phyloP scores from a whole-genome alignment of 2,797 vertebrate genomes.

The Mycteria americana region DNA sequence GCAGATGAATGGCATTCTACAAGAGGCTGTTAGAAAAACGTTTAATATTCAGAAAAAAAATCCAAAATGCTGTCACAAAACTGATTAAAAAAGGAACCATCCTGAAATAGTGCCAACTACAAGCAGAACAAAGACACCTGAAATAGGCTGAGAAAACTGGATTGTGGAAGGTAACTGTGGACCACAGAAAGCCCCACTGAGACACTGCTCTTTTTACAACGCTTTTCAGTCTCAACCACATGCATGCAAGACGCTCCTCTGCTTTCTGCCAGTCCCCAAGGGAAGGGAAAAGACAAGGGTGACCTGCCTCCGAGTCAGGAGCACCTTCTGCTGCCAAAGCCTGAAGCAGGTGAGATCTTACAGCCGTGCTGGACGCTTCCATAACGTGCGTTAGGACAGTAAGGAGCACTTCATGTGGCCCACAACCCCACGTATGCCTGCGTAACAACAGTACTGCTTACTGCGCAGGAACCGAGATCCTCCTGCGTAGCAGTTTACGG shows the following conservation, averaged over 20 bases:
- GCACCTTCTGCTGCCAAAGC: not conserved
- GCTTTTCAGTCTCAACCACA: not conserved
- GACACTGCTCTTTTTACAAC: accelerated
- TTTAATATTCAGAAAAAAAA: not conserved
- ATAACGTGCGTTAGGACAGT: not conserved
- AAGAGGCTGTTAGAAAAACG: not conserved
- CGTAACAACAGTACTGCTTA: not conserved
- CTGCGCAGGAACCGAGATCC: not conserved
- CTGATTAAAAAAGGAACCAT: not conserved
- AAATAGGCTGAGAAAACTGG: not conserved
- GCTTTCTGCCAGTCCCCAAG: not conserved
- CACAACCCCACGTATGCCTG: accelerated
- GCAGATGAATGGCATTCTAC: not conserved
- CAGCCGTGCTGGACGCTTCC: not conserved
- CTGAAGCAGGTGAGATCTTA: not conserved
- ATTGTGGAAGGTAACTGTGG: not conserved
- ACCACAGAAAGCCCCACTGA: not conserved
- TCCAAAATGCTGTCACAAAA: not conserved
- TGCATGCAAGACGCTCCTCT: not conserved
- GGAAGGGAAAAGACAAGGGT: not conserved
- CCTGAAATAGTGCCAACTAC: not conserved
- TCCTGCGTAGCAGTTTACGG: not conserved
- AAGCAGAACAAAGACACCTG: not conserved
- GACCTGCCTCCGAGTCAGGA: not conserved
- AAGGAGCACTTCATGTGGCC: not conserved